phyloP scores from a whole-genome alignment of 53 echinoderm and acorn worm genomes.

The Temnopleurus reevesii region DNA sequence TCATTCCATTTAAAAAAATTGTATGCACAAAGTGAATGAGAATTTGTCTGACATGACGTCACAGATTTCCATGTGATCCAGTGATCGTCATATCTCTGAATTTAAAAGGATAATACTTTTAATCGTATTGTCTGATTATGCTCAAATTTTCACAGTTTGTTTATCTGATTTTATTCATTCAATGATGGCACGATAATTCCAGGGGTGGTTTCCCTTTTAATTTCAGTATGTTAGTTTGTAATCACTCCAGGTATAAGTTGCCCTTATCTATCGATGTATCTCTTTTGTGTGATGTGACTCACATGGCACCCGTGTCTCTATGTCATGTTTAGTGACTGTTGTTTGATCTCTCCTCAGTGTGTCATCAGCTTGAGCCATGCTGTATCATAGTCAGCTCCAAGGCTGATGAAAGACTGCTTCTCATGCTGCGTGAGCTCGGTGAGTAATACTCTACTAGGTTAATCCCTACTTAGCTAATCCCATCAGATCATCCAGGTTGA shows the following conservation, averaged over 20 bases:
- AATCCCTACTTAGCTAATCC: constrained; percentile 51
- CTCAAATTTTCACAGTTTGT: no score
- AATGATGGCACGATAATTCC: no score
- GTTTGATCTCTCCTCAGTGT: constrained; percentile 65
- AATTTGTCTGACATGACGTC: no score
- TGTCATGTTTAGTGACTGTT: no score
- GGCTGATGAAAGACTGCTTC: constrained; percentile 87
- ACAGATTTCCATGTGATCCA: no score
- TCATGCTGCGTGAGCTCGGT: constrained; percentile 69
- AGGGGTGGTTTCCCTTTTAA: background rate
- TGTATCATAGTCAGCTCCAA: constrained; percentile 83
- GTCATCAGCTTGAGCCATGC: constrained; percentile 75
- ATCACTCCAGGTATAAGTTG: background rate
- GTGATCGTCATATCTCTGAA: no score
- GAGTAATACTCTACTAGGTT: constrained; percentile 41
- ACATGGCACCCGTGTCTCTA: background rate
- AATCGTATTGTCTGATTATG: no score
- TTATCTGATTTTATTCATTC: background rate
- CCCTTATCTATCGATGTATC: background rate
- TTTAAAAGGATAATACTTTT: no score
- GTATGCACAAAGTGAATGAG: no score
- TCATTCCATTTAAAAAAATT: no score
- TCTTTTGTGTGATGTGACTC: background rate
- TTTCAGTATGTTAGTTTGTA: background rate
- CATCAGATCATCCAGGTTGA: constrained; percentile 9